phyloP scores from a whole-genome alignment of 2,888 invertebrate species.

The Hydraecia micacea region DNA sequence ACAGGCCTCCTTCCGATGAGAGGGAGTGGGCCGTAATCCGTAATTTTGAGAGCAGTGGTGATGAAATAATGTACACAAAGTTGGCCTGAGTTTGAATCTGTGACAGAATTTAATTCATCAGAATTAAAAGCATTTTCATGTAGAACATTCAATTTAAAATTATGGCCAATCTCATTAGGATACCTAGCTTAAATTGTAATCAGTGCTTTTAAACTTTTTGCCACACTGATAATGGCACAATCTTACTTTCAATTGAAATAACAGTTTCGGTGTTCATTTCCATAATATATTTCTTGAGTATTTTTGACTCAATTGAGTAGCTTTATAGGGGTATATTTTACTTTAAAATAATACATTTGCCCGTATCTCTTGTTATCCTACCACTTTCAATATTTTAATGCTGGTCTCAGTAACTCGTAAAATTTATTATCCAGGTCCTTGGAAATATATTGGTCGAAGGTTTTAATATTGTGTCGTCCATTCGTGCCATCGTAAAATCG shows the following conservation, averaged over 20 bases:
- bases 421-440: slow-evolving; percentile 32
- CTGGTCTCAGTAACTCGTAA: slow-evolving; percentile 21
- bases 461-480: slow-evolving; percentile 18
- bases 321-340: slow-evolving; percentile 8
- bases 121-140: slow-evolving; percentile 38
- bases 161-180: slow-evolving; percentile 21
- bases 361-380: slow-evolving; percentile 25
- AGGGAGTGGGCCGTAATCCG: background rate
- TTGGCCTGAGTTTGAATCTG: background rate
- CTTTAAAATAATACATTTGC: slow-evolving; percentile 3
- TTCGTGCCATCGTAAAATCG: slow-evolving; percentile 2
- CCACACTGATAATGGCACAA: slow-evolving; percentile 5
- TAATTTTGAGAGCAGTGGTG: background rate
- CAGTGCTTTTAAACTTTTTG: slow-evolving; percentile 18
- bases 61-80: background rate
- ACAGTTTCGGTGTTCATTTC: slow-evolving; percentile 21
- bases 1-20: background rate
- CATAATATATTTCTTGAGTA: background rate
- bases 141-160: slow-evolving; percentile 14
- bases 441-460: slow-evolving; percentile 21
- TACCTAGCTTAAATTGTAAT: slow-evolving; percentile 26
- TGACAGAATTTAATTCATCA: background rate
- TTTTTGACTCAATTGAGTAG: slow-evolving; percentile 3
- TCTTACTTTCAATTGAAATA: slow-evolving; percentile 31
- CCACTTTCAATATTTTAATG: slow-evolving; percentile 37